Evolutionary conservation across 2,113 vertebrate genomes (phyloP).

Genomic region (Onychostruthus taczanowskii): DNA sequence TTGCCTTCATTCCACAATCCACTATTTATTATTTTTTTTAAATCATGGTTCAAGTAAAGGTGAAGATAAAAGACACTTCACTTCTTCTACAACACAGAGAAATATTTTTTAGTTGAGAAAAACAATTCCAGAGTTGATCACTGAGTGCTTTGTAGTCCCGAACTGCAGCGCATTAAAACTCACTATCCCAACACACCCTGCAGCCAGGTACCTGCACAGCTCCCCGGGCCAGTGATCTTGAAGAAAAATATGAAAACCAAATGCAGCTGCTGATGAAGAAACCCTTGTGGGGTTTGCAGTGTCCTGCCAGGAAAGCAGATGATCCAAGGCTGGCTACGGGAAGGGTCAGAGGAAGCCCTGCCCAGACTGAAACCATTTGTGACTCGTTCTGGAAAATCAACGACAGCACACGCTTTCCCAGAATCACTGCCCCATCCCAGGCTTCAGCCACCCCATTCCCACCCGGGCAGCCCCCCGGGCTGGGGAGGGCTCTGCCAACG

Average conservation of each 20-base stretch:
- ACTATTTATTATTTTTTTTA: not conserved
- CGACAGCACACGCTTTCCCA: not conserved
- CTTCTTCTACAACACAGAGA: not conserved
- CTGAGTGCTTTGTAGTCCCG: not conserved
- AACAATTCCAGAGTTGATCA: not conserved
- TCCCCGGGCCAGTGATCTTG: not conserved
- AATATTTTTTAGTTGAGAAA: not conserved
- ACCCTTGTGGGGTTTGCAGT: not conserved
- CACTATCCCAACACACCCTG: not conserved
- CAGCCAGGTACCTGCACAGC: not conserved
- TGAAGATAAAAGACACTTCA: not conserved
- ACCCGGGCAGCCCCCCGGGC: not conserved
- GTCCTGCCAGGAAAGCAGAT: not conserved
- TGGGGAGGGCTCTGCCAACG: not conserved
- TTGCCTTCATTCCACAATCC: not conserved
- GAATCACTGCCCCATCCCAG: not conserved
- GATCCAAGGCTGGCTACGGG: accelerated
- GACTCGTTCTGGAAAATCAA: not conserved
- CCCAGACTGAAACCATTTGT: not conserved
- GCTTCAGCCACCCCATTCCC: not conserved
- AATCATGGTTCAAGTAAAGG: not conserved
- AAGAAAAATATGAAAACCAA: not conserved
- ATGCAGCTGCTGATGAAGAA: not conserved
- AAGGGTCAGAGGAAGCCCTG: accelerated
- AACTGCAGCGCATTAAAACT: not conserved